Percentiles rank a stretch among this genome's conserved stretches.
Evolutionary conservation across 2,113 vertebrate genomes (phyloP).

Genomic region (Chinchilla lanigera): DNA sequence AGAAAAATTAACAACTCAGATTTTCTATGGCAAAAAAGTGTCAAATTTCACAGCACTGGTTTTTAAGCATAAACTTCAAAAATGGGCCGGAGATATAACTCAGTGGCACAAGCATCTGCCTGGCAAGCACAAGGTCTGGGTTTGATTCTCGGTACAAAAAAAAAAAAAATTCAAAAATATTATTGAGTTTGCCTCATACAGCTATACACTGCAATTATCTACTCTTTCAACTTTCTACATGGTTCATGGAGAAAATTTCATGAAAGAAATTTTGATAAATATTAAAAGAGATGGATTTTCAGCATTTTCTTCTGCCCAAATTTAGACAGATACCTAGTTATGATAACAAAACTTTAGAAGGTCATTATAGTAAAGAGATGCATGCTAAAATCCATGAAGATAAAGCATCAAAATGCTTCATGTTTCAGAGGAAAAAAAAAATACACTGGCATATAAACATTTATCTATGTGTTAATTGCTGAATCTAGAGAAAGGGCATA

Average conservation of each 20-base stretch:
- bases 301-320: slow-evolving; percentile 21
- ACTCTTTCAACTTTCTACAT: background rate
- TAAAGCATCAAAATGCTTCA: background rate
- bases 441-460: background rate
- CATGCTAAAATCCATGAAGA: background rate
- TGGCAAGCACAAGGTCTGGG: too few species aligned
- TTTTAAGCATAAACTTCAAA: slow-evolving; percentile 38
- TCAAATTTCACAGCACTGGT: background rate
- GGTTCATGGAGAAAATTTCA: background rate
- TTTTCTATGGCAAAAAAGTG: background rate
- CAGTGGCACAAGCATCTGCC: too few species aligned
- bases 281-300: background rate
- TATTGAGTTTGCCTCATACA: background rate
- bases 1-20: background rate
- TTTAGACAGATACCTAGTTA: background rate
- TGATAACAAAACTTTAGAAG: background rate
- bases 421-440: slow-evolving; percentile 8
- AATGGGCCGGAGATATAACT: too few species aligned
- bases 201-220: background rate
- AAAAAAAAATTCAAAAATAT: background rate
- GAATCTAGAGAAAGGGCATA: background rate
- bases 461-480: background rate
- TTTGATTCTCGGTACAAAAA: too few species aligned
- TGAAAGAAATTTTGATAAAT: background rate
- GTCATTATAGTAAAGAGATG: background rate